phyloP scores from a whole-genome alignment of 2,888 invertebrate species.

The Druceiella hillmani region DNA sequence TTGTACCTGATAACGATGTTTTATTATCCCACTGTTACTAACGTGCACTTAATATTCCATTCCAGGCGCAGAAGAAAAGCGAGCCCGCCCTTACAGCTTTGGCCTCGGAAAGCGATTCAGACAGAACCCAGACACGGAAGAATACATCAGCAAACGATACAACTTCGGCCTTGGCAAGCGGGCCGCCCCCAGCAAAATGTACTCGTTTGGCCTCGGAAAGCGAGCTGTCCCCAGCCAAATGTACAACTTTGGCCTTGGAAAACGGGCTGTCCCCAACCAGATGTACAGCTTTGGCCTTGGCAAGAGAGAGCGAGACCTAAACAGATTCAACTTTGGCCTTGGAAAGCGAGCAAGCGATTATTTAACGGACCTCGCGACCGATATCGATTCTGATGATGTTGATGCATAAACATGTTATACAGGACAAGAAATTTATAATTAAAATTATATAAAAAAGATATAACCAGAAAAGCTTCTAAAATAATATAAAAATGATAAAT shows the following conservation, averaged over 20 bases:
- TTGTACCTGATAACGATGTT: too few relatives aligned
- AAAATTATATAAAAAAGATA: too few relatives aligned
- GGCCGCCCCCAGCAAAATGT: constrained; percentile 34
- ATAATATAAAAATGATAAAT: too few relatives aligned
- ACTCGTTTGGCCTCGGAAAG: constrained; percentile 50
- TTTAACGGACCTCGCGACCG: constrained; percentile 31
- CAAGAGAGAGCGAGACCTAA: constrained; percentile 47
- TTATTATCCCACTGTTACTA: too few relatives aligned
- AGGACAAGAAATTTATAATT: too few relatives aligned
- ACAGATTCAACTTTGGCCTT: constrained; percentile 52
- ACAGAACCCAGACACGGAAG: constrained; percentile 31
- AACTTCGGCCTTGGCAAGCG: constrained; percentile 47
- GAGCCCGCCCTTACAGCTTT: constrained; percentile 61
- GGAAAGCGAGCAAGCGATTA: constrained; percentile 47
- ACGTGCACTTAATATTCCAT: constrained; percentile 9
- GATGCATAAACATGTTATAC: too few relatives aligned
- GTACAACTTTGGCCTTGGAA: constrained; percentile 56
- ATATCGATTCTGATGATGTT: constrained; percentile 21
- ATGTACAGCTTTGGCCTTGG: constrained; percentile 54
- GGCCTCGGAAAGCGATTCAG: constrained; percentile 61
- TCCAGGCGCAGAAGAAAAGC: constrained; percentile 45
- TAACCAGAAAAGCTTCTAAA: too few relatives aligned
- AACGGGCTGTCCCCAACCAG: constrained; percentile 38
- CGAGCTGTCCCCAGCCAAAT: constrained; percentile 31
- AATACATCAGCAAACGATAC: constrained; percentile 40